Percentiles rank a stretch among this genome's conserved stretches.
Evolutionary conservation across 2,113 vertebrate species (phyloP).

Genomic region (Osmerus mordax): DNA sequence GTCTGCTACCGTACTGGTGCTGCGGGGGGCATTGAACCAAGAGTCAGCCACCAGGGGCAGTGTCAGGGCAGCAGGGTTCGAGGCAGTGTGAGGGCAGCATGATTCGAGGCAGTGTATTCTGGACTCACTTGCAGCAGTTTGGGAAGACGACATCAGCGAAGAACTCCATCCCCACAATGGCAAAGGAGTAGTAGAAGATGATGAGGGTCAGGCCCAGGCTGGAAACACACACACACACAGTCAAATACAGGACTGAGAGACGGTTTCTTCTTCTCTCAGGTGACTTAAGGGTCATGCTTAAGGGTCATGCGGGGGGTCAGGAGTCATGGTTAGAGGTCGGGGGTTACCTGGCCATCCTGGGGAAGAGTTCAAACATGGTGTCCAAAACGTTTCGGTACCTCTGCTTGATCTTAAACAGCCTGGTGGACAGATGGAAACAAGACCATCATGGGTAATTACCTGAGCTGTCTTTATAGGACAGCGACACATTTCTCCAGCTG

Average conservation of each 20-base stretch:
- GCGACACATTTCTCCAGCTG: background rate
- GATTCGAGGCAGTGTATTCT: background rate
- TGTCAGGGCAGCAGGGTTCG: background rate
- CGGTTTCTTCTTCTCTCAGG: background rate
- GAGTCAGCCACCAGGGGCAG: background rate
- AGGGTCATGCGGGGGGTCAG: background rate
- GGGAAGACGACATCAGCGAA: constrained; percentile 87
- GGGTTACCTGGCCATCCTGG: constrained; percentile 90
- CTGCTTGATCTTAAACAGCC: constrained; percentile 94
- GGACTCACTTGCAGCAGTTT: constrained; percentile 96
- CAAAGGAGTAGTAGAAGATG: constrained; percentile 98
- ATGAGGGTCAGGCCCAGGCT: constrained; percentile 93
- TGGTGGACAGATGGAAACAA: constrained; percentile 43
- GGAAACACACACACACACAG: constrained; percentile 21
- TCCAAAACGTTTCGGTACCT: constrained; percentile 94
- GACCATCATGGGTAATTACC: background rate
- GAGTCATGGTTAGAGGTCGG: background rate
- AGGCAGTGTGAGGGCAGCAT: background rate
- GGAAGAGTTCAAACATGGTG: constrained; percentile 97
- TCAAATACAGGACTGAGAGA: background rate
- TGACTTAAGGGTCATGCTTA: no score
- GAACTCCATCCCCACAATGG: constrained; percentile 98
- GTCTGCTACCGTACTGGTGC: constrained; percentile 89
- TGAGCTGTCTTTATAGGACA: no score
- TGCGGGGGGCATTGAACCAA: constrained; percentile 41